phyloP scores from a whole-genome alignment of 2,113 vertebrate species.

The Serilophus lunatus region DNA sequence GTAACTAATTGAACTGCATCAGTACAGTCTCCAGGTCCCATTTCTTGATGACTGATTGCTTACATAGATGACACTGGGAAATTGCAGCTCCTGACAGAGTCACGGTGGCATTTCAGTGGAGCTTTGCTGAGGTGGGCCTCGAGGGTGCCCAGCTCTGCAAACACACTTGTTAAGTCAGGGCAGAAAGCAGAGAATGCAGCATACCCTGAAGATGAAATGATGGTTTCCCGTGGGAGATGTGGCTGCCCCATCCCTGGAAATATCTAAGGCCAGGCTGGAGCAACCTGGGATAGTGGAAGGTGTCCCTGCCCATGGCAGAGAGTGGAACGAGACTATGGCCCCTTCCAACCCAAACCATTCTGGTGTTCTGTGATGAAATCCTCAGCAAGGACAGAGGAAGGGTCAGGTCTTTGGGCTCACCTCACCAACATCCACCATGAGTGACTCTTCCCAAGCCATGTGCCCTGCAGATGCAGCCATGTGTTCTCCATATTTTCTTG shows the following conservation, averaged over 20 bases:
- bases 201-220: not conserved
- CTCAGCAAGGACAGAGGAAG: not conserved
- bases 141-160: not conserved
- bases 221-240: not conserved
- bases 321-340: too few species aligned
- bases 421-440: not conserved
- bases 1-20: not conserved
- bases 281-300: not conserved
- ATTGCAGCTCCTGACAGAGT: not conserved
- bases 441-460: not conserved
- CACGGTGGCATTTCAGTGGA: not conserved
- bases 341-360: not conserved
- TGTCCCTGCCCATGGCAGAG: not conserved
- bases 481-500: not conserved
- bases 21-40: not conserved
- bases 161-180: not conserved
- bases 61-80: not conserved
- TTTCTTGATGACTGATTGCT: not conserved
- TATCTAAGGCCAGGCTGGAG: not conserved
- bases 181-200: not conserved
- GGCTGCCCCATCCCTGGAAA: not conserved
- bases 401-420: not conserved
- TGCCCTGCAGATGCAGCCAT: not conserved
- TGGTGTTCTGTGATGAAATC: not conserved
- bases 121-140: not conserved